Evolutionary conservation across 2,113 vertebrate genomes (phyloP).

Genomic region (Xenopus borealis): DNA sequence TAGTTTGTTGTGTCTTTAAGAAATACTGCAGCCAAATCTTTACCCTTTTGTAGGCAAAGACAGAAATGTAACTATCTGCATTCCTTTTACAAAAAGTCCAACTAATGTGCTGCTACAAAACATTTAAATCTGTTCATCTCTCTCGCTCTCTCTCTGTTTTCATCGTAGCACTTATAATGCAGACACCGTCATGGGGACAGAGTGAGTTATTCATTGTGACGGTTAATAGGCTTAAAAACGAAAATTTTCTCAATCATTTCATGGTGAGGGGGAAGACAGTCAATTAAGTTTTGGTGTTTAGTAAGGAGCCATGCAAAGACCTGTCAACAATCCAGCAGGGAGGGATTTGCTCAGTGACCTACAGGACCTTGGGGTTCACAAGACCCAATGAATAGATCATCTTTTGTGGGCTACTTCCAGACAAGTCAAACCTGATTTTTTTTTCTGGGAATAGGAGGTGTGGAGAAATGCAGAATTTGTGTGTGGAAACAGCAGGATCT

Average conservation of each 20-base stretch:
- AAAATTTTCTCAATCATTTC: constrained; percentile 69
- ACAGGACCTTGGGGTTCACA: constrained; percentile 58
- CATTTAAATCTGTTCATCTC: constrained; percentile 40
- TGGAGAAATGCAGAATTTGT: constrained; percentile 4
- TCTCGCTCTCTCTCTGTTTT: constrained; percentile 9
- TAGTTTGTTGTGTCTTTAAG: too few species aligned
- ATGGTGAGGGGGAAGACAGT: constrained; percentile 61
- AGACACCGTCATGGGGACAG: constrained; percentile 48
- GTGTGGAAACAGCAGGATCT: constrained; percentile 2
- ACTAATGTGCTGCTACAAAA: constrained; percentile 19
- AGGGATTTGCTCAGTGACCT: constrained; percentile 69
- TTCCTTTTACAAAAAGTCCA: background rate
- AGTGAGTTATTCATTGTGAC: constrained; percentile 53
- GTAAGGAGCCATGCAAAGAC: constrained; percentile 62
- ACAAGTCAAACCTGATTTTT: constrained; percentile 48
- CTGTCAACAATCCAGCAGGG: constrained; percentile 65
- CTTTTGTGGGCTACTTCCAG: constrained; percentile 54
- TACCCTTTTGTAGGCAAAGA: background rate
- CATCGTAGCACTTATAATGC: constrained; percentile 42
- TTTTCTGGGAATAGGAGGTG: constrained; percentile 15
- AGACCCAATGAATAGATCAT: constrained; percentile 45
- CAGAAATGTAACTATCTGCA: too few species aligned
- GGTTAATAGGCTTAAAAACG: constrained; percentile 61
- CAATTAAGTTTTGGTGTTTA: constrained; percentile 68
- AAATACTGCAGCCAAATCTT: background rate